Base-by-base conservation (phyloP, 2,113 vertebrate genomes). In the Paralichthys olivaceus region DNA sequence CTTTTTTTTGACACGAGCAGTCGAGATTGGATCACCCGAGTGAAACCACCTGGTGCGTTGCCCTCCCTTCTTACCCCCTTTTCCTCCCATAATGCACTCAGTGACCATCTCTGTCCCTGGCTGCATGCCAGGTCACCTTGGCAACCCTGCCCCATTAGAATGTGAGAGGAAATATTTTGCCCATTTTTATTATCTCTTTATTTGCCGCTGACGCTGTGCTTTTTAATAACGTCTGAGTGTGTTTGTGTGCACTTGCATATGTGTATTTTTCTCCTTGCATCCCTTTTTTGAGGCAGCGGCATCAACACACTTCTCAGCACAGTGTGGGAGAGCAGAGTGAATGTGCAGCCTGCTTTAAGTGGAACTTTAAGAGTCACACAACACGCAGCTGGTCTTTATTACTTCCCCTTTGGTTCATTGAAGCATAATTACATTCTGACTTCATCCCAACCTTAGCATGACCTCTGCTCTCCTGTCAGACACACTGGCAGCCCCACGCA, bases 381-480 rank as follows among this genome's bases (percentile, higher is more conserved):
- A 91, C 88, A 87, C 86, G 86, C 93, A 94, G 93, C 94, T 94
- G 94, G 89, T 93, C 90, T 95, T 94, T 93, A 94, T 94, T 95
- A 93, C 91, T 93, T 93, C 92, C 94, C 90, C 90, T 93, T 93
- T 94, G 92, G 91, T 95, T 95, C 93, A 94, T 94, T 94, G 92
- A 95, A 91, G 92, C 90, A 91, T 95, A 95, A 95, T 95, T 94
- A 92, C 92, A 94, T 94, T 94, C 93, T 95, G 93, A 94, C 94
- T 94, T 95, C 94, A 95, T 95, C 90, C 85, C 90, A 94, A 94
- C 94, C 94, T 92, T 93, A 93, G 91, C 83, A 88, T 94, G 92
- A 94, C 93, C 94, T 92, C 91, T 93, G 92, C 89, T 89, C 91
- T 86, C 91, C 90, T 90, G 87, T 93, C 89, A 92, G 83, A 91